phyloP scores from a whole-genome alignment of 2,797 vertebrate genomes.

The Odontamblyopus rebecca region DNA sequence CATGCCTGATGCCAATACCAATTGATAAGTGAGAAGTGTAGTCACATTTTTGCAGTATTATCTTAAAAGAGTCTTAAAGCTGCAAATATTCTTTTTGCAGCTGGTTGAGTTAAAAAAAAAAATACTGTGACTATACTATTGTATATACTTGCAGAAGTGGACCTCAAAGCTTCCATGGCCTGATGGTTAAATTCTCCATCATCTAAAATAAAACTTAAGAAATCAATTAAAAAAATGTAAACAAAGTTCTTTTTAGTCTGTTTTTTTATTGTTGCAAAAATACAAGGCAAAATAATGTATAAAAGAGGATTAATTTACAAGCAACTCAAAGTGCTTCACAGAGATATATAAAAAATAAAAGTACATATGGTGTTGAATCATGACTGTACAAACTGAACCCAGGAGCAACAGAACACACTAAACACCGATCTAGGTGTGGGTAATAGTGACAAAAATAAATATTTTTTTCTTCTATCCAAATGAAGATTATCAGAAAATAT shows the following conservation, averaged over 20 bases:
- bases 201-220: background rate
- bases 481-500: too few species aligned
- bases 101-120: too few species aligned
- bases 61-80: too few species aligned
- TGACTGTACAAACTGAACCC: conserved; percentile 32
- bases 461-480: too few species aligned
- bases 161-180: background rate
- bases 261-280: background rate
- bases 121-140: too few species aligned
- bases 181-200: background rate
- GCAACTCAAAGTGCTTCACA: conserved; percentile 1
- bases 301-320: conserved; percentile 27
- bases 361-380: conserved; percentile 10
- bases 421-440: background rate
- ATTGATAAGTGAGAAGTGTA: too few species aligned
- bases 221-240: background rate
- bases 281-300: conserved; percentile 2
- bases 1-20: too few species aligned
- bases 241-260: background rate
- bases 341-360: conserved; percentile 16
- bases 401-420: background rate
- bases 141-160: too few species aligned
- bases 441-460: background rate
- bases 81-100: too few species aligned
- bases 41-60: too few species aligned